phyloP scores from a whole-genome alignment of 2,888 invertebrate genomes.

The Polietes domitor region DNA sequence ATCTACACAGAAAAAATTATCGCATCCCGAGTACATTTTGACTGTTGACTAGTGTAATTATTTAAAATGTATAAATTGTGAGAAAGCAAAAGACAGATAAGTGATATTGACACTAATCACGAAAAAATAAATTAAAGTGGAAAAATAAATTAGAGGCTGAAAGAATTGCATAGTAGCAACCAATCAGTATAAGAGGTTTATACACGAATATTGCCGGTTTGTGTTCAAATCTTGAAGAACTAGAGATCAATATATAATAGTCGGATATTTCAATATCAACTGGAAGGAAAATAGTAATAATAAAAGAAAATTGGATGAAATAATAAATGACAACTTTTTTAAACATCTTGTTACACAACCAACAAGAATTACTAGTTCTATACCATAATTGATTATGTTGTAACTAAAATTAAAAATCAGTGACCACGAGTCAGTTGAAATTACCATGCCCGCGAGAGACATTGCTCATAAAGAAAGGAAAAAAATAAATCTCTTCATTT shows the following conservation, averaged over 20 bases:
- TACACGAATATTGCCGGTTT: slow-evolving; percentile 22
- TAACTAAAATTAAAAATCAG: too few relatives aligned
- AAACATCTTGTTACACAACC: not conserved
- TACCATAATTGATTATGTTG: too few relatives aligned
- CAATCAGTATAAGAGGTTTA: slow-evolving; percentile 13
- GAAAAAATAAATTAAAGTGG: slow-evolving; percentile 32
- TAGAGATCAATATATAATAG: not conserved
- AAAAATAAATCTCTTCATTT: too few relatives aligned
- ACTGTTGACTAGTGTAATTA: too few relatives aligned
- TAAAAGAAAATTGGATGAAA: not conserved
- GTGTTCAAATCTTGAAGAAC: slow-evolving; percentile 10
- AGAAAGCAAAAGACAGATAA: slow-evolving; percentile 12
- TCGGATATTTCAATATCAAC: too few relatives aligned
- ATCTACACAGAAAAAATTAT: too few relatives aligned
- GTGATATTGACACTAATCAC: slow-evolving; percentile 14
- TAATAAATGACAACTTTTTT: not conserved
- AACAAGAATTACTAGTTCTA: not conserved
- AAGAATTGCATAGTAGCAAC: slow-evolving; percentile 38
- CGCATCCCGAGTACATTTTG: too few relatives aligned
- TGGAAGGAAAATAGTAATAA: not conserved
- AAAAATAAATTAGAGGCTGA: slow-evolving; percentile 42
- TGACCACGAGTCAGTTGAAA: too few relatives aligned
- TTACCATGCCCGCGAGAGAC: too few relatives aligned
- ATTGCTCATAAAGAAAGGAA: too few relatives aligned
- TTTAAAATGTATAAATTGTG: too few relatives aligned